A percentile compares a stretch with the other conserved stretches of the same genome.
phyloP scores from a whole-genome alignment of 2,888 invertebrate genomes.

The Anoplius nigerrimus region DNA sequence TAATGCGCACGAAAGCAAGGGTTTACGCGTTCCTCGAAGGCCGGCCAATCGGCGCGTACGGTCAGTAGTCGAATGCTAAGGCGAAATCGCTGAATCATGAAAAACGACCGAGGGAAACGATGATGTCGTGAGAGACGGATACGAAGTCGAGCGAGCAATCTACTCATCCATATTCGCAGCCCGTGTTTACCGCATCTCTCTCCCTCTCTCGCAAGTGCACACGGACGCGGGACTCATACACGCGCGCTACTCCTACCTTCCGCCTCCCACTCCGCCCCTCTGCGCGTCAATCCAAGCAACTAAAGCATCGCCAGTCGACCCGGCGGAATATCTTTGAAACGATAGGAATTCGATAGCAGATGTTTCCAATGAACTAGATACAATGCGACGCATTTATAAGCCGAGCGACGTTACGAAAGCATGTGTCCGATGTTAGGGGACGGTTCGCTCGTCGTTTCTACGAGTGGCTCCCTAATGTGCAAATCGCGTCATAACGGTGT shows the following conservation, averaged over 20 bases:
- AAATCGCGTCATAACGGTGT: slow-evolving; percentile 61
- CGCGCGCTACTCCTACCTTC: too few relatives aligned
- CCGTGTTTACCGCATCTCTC: too few relatives aligned
- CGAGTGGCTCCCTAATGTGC: slow-evolving; percentile 60
- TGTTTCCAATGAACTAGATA: too few relatives aligned
- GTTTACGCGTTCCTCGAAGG: slow-evolving; percentile 69
- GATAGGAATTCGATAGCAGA: too few relatives aligned
- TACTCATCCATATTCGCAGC: too few relatives aligned
- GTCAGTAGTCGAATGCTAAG: slow-evolving; percentile 48
- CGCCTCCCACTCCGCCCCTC: too few relatives aligned
- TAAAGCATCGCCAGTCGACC: too few relatives aligned
- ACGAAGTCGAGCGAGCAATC: not conserved
- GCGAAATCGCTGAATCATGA: slow-evolving; percentile 64
- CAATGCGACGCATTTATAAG: not conserved
- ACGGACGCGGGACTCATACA: too few relatives aligned
- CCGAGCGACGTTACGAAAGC: slow-evolving; percentile 49
- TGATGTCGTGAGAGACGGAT: not conserved
- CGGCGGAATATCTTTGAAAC: not conserved
- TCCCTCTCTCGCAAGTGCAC: too few relatives aligned
- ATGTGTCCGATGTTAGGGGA: not conserved
- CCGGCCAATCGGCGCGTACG: slow-evolving; percentile 43
- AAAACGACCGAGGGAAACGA: slow-evolving; percentile 46
- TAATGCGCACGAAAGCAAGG: slow-evolving; percentile 65
- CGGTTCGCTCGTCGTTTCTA: not conserved
- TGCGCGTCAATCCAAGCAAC: too few relatives aligned